Base-by-base conservation (phyloP, 2,888 invertebrate genomes). In the Campopleginae sp. region DNA sequence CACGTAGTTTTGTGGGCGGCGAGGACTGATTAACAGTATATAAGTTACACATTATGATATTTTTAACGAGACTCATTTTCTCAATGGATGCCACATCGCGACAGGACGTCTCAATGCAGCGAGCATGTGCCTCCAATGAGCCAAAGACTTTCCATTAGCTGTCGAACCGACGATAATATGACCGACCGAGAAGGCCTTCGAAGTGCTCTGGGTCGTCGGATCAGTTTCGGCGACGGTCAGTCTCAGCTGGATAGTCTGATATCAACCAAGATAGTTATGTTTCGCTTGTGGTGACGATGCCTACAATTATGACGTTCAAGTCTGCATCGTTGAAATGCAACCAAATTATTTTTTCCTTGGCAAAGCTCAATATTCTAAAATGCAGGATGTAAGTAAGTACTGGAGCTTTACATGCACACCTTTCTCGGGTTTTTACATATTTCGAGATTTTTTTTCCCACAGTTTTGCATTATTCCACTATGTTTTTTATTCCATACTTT, bases 111-210 rank as follows among this genome's bases (percentile, higher is more conserved):
- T 95, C 66, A 97, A 94, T 23, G 97, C 96, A 48, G 96, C 95
- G 92, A 97, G 94, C 97, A 97, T 97, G 94, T 97, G 97, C 91
- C 96, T 96, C 97, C 97, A 97, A 91, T 97, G 97, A 33, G 96
- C 95, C 75, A 97, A 92, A 1, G 97, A 95, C 90, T 96, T 95
- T 80, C 97, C 97, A 54, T 95, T 95, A 17, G 96, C 96, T 90
- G 96, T 95, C 54, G 96, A 95, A 33, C 97, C 97, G 19, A 97
- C 96, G 86, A 97, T 96, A 77, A 97, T 96, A 93, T 97, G 97
- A 23, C 97, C 97, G 84, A 97, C 94, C n/a, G 97, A 95, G 88
- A 95, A 94, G 17, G 96, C 95, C 88, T 95, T 95, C 6, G 95
- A 94, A 80, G 94, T 95, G 14, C 51, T 76, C 51, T 76, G 76